These are phyloP conservation scores for Carassius auratus DNA, from an alignment of 2,113 vertebrate species.

Conservation along the genomic window DNA sequence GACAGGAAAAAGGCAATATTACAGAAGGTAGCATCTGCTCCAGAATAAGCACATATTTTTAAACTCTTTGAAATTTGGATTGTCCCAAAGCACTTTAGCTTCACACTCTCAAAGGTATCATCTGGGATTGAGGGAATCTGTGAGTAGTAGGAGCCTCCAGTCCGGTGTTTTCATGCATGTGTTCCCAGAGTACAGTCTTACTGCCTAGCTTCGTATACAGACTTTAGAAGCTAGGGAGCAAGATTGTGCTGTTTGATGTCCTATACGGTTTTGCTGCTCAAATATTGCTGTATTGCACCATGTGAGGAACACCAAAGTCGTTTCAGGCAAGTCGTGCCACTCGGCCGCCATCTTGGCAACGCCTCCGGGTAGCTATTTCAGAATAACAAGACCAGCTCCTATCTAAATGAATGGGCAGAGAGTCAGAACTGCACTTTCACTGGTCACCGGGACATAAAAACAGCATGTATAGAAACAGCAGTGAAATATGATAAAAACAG, in stretches of 20 bases:
- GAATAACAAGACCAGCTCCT: no score
- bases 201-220: no score
- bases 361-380: no score
- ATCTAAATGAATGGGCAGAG: no score
- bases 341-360: no score
- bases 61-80: slow-evolving; percentile 64
- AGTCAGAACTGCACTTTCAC: no score
- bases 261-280: background rate
- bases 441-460: no score
- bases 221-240: no score
- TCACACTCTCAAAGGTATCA: slow-evolving; percentile 57
- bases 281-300: background rate
- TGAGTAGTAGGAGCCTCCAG: slow-evolving; percentile 59
- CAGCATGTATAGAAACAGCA: no score
- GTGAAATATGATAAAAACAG: no score
- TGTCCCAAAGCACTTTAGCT: slow-evolving; percentile 55
- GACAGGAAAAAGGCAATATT: slow-evolving; percentile 66
- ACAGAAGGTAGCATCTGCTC: slow-evolving; percentile 62
- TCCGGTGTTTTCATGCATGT: slow-evolving; percentile 58
- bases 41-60: slow-evolving; percentile 66
- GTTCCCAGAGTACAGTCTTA: no score
- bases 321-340: no score
- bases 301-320: background rate
- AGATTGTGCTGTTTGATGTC: background rate
- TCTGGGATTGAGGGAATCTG: slow-evolving; percentile 4